A percentile compares a stretch with the other conserved stretches of the same genome.
Conservation (phyloP, 2,113 vertebrate genomes). For the Porphyrio hochstetteri region DNA sequence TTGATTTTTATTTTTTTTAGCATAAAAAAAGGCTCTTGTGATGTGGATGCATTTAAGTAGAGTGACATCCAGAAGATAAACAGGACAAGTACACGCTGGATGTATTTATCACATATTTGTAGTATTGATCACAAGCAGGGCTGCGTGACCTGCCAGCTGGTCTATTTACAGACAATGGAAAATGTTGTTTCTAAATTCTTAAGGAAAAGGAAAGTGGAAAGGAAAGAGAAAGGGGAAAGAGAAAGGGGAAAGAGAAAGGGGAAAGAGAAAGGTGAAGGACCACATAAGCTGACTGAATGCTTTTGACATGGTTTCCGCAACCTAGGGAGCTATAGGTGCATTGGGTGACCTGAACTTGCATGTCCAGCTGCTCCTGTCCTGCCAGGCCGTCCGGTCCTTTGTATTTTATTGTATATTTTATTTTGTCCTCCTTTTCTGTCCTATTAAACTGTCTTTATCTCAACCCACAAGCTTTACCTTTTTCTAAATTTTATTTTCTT, state of each 20-base stretch:
- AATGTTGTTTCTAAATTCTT: fast-evolving
- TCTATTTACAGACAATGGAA: neutral
- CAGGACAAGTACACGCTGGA: neutral
- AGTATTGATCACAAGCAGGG: neutral
- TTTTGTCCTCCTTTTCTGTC: too few relatives aligned
- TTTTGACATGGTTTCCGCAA: neutral
- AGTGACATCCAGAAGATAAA: neutral
- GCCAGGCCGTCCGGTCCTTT: neutral
- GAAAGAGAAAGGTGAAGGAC: neutral
- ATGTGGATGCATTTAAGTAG: neutral
- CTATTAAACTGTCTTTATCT: too few relatives aligned
- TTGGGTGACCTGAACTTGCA: fast-evolving
- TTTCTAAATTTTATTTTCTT: too few relatives aligned
- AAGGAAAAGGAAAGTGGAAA: neutral
- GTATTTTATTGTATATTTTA: too few relatives aligned
- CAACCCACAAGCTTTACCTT: too few relatives aligned
- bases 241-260: neutral
- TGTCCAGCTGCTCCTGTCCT: fast-evolving
- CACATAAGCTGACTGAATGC: neutral
- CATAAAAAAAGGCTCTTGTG: neutral
- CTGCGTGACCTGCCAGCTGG: neutral
- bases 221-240: neutral
- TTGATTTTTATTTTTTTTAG: neutral
- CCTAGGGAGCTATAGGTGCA: neutral
- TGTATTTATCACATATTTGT: neutral